phyloP scores from a whole-genome alignment of 2,888 invertebrate genomes.

The Cyaniris semiargus region DNA sequence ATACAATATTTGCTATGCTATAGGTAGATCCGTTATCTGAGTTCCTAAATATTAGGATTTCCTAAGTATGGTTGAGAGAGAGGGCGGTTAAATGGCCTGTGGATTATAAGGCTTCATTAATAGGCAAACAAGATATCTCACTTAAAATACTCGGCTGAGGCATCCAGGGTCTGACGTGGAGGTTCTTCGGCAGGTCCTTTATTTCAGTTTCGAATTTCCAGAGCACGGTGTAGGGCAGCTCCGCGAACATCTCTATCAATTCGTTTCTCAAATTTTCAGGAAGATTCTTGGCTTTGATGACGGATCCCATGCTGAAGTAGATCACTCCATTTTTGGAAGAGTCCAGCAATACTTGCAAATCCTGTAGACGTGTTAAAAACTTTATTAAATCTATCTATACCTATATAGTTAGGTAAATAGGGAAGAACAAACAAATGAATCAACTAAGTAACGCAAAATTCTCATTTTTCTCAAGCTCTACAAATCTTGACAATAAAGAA shows the following conservation, averaged over 20 bases:
- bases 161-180: constrained; percentile 62
- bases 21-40: too few species aligned
- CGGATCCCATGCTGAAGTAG: constrained; percentile 61
- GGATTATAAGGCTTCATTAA: too few species aligned
- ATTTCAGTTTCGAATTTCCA: constrained; percentile 58
- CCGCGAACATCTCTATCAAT: constrained; percentile 51
- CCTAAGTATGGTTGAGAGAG: too few species aligned
- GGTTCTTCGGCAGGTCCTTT: constrained; percentile 50
- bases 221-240: constrained; percentile 56
- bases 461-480: too few species aligned
- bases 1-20: too few species aligned
- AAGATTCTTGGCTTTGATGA: constrained; percentile 49
- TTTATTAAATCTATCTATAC: too few species aligned
- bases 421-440: too few species aligned
- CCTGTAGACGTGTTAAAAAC: constrained; percentile 40
- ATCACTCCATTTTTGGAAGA: constrained; percentile 55
- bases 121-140: constrained; percentile 36
- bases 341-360: constrained; percentile 53
- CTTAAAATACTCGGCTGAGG: constrained; percentile 63
- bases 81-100: too few species aligned
- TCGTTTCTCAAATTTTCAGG: constrained; percentile 46
- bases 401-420: too few species aligned
- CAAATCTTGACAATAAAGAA: too few species aligned
- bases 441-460: too few species aligned
- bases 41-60: too few species aligned